phyloP scores from a whole-genome alignment of 2,113 vertebrate genomes.

The Candoia aspera region DNA sequence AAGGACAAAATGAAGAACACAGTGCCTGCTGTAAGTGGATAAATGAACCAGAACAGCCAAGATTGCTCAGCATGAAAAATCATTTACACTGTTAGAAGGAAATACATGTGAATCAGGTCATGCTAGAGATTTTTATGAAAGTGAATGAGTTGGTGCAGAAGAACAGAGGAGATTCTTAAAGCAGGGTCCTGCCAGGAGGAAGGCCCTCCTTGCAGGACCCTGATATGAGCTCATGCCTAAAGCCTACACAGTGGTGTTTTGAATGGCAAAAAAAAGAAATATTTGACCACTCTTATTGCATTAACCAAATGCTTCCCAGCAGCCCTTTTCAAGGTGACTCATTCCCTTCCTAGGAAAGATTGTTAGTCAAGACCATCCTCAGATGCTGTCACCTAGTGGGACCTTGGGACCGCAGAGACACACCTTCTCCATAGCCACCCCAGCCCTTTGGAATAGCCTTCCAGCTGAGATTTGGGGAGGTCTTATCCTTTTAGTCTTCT shows the following conservation, averaged over 20 bases:
- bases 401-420: not conserved
- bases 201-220: not conserved
- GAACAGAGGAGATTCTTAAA: not conserved
- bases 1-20: not conserved
- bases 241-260: not conserved
- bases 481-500: not conserved
- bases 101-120: not conserved
- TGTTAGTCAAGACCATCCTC: not conserved
- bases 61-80: not conserved
- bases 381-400: not conserved
- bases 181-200: not conserved
- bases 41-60: not conserved
- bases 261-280: not conserved
- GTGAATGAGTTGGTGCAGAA: not conserved
- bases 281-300: not conserved
- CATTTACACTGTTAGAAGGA: not conserved
- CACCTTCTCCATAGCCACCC: not conserved
- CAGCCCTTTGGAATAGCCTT: not conserved
- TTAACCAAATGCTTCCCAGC: not conserved
- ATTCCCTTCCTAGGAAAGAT: not conserved
- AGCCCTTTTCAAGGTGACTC: not conserved
- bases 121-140: not conserved
- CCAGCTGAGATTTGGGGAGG: not conserved
- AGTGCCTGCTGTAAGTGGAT: not conserved
- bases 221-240: not conserved